Conservation (phyloP, 2,888 invertebrate species). For the Ophion ventricosus region DNA sequence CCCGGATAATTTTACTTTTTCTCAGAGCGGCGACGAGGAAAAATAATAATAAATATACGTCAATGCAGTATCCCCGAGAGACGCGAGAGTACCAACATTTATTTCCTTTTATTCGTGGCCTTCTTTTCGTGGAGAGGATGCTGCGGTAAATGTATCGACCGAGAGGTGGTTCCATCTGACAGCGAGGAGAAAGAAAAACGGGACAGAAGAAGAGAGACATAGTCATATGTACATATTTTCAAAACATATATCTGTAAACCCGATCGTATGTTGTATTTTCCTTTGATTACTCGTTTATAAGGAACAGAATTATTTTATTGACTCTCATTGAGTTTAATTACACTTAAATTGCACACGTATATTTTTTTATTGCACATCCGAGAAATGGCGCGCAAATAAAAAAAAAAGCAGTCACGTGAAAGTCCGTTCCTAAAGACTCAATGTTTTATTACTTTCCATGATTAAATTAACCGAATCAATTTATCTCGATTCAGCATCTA, state of each 20-base stretch:
- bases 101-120: background rate
- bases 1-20: conserved; percentile 8
- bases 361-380: too few species aligned
- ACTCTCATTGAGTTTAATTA: background rate
- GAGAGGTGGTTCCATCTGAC: conserved; percentile 62
- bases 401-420: background rate
- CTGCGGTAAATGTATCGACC: conserved; percentile 13
- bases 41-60: background rate
- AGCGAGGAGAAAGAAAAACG: background rate
- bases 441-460: background rate
- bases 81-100: background rate
- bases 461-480: background rate
- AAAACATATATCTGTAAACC: background rate
- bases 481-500: background rate
- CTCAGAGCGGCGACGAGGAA: background rate
- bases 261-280: background rate
- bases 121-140: background rate
- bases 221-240: background rate
- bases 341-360: too few species aligned
- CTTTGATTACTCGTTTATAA: background rate
- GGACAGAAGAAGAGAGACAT: background rate
- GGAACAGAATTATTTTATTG: background rate
- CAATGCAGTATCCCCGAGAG: background rate
- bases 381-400: background rate
- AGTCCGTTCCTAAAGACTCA: background rate